Evolutionary conservation across 2,888 invertebrate genomes (phyloP), one percentile per base, ranked within the genome.

Genomic region (Rhagophthalmus giganteus): DNA sequence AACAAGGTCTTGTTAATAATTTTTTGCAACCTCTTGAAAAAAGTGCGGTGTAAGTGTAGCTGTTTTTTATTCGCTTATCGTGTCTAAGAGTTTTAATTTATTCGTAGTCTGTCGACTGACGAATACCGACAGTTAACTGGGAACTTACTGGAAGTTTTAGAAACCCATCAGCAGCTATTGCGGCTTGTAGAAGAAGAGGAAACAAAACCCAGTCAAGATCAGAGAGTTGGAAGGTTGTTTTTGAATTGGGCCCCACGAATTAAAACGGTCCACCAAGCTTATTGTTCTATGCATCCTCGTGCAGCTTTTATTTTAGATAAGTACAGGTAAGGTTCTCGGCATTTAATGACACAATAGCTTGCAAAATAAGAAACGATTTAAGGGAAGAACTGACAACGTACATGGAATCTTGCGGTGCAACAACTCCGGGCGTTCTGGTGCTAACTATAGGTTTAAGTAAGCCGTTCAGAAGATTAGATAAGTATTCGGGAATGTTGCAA

Each of bases 271-370:
- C 94, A 97, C 73, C 86, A 88, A 67, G 79, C 81, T 8, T 99
- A 98, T 74, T 97, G 97, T 76, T 84, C 87, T 46, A 86, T 92
- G 60, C 98, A 99, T 81, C 98, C 98, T 0, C 85, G 86, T 74
- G 96, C 96, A 58, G 95, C 95, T 33, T 90, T 90, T 69, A 86
- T 97, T 63, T 81, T 99, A 62, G 95, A 95, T 74, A 90, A 90
- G 73, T 90, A 90, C 73, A 93, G 90, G 94, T 95, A 76, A 78
- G n/a, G n/a, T n/a, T n/a, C n/a, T n/a, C n/a, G n/a, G n/a, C n/a
- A n/a, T n/a, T n/a, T n/a, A n/a, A n/a, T n/a, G n/a, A n/a, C n/a
- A n/a, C n/a, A n/a, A n/a, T n/a, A n/a, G n/a, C n/a, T n/a, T n/a
- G n/a, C n/a, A n/a, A n/a, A n/a, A n/a, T n/a, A n/a, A n/a, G n/a